phyloP scores from a whole-genome alignment of 2,888 invertebrate genomes.

The Cremastinae sp. region DNA sequence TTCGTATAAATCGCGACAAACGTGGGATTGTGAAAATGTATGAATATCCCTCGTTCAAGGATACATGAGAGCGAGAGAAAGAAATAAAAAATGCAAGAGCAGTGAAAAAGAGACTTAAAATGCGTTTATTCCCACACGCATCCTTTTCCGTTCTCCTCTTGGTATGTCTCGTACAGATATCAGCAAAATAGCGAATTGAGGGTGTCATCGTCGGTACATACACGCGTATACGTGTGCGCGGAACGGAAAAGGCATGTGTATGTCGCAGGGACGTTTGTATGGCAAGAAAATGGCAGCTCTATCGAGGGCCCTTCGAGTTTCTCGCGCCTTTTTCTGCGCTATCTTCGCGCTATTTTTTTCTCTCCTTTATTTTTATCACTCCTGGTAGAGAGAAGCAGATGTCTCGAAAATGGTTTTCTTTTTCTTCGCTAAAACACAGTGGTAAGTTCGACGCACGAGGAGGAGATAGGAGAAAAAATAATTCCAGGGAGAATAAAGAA shows the following conservation, averaged over 20 bases:
- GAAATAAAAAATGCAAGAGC: constrained; percentile 22
- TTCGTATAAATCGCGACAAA: constrained; percentile 46
- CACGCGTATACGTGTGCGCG: constrained; percentile 65
- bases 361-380: constrained; percentile 29
- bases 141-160: constrained; percentile 52
- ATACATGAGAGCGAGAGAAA: neutral
- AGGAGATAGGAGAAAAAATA: constrained; percentile 26
- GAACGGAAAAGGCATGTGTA: constrained; percentile 68
- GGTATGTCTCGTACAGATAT: constrained; percentile 51
- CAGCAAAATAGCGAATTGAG: constrained; percentile 61
- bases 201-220: too few relatives aligned
- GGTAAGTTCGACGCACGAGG: constrained; percentile 27
- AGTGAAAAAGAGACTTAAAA: constrained; percentile 35
- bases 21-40: constrained; percentile 55
- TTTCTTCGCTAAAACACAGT: constrained; percentile 12
- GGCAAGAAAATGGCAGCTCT: constrained; percentile 79
- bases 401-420: constrained; percentile 23
- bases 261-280: constrained; percentile 77
- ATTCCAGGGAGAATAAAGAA: constrained; percentile 14
- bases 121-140: constrained; percentile 66
- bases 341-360: constrained; percentile 15
- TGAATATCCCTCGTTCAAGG: constrained; percentile 39
- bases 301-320: constrained; percentile 71
- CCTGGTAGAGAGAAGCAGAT: constrained; percentile 31
- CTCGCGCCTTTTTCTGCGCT: constrained; percentile 56